Evolutionary conservation across 2,797 vertebrate species (phyloP).

Genomic region (Staurois parvus): DNA sequence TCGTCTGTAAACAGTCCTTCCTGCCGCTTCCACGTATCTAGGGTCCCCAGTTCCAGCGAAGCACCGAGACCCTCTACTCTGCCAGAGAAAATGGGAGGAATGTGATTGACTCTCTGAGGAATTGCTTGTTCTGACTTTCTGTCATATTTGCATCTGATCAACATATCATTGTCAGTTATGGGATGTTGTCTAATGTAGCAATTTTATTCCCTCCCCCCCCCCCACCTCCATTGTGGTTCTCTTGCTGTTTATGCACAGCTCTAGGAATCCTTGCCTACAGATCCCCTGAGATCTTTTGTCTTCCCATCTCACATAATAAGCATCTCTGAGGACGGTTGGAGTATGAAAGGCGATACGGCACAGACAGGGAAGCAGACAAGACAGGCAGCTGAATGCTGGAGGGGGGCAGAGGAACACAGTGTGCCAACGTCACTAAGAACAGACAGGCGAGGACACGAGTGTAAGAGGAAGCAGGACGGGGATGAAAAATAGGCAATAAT

Average conservation of each 20-base stretch:
- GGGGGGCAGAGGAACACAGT: slow-evolving; percentile 62
- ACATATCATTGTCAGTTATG: neutral
- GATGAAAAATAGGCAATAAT: slow-evolving; percentile 62
- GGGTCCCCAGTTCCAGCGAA: neutral
- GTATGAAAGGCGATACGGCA: slow-evolving; percentile 46
- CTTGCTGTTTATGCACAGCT: neutral
- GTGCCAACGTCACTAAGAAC: neutral
- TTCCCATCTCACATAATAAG: slow-evolving; percentile 17
- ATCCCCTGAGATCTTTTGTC: slow-evolving; percentile 10
- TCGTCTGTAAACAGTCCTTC: neutral
- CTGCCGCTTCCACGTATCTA: neutral
- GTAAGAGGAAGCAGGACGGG: slow-evolving; percentile 63
- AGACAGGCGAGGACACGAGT: slow-evolving; percentile 32
- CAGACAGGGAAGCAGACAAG: slow-evolving; percentile 62
- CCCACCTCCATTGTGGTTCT: neutral
- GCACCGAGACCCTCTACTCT: neutral
- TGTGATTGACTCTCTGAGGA: neutral
- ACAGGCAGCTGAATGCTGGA: slow-evolving; percentile 61
- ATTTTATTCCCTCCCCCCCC: neutral
- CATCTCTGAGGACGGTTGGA: neutral
- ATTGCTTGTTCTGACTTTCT: neutral
- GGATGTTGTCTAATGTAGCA: neutral
- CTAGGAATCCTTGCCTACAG: neutral
- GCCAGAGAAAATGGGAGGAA: neutral
- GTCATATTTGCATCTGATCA: slow-evolving; percentile 36